Evolutionary conservation across 2,113 vertebrate genomes (phyloP), one percentile per base, ranked within the genome.

Genomic region (Oncorhynchus clarkii): DNA sequence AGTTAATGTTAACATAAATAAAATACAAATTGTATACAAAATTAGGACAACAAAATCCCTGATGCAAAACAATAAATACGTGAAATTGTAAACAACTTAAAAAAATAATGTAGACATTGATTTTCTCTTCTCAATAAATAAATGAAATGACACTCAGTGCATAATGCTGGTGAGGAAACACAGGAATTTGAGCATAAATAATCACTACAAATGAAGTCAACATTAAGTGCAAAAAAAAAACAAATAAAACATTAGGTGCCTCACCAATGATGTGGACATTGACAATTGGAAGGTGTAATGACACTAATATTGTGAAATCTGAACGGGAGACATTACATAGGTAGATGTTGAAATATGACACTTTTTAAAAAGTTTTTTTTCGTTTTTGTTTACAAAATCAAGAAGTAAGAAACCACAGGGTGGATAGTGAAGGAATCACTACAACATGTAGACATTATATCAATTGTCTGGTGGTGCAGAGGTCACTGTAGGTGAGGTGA

Each of bases 81-180:
- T 54, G 16, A 54, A 18, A 82, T 74, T 80, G 84, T 73, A 72
- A 79, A 79, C 49, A 70, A 45, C 39, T 45, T 9, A 67, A 91
- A 90, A 90, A 7, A 45, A 45, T 88, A 89, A 85, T 90, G 80
- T 90, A 91, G 90, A 91, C 69, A 68, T 72, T 34, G 51, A 18
- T 66, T 75, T 76, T 39, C 73, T 64, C 48, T 67, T 54, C 68
- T 71, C 34, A 65, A 31, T 45, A 83, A 24, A 76, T 27, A 22
- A 49, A 73, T 83, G 71, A 84, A 89, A 86, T 83, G 69, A 84
- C 31, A 65, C 49, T 80, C 62, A 80, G 85, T 90, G 87, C 89
- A 87, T 88, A 86, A 79, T 7, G 20, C 64, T 80, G 66, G 1
- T 73, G 71, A 80, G 24, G 8, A 82, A 76, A 80, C 16, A 29